Evolutionary conservation across 1,140 invertebrate species (phyloP), one percentile per base, ranked within the genome.

Genomic region (Plutomurus gul): DNA sequence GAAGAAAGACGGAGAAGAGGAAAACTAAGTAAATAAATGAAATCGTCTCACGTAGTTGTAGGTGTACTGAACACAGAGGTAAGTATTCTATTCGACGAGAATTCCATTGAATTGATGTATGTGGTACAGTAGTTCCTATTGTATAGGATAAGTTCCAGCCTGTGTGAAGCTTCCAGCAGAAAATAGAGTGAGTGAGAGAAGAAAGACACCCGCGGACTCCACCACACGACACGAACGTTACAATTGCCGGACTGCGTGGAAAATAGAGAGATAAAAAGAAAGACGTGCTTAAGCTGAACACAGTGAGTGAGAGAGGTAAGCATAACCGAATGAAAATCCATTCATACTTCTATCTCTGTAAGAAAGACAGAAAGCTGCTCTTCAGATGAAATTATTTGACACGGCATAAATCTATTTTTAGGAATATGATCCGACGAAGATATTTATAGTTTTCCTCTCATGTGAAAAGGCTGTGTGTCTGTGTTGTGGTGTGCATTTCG

Each of bases 391-490:
- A 65, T 65, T 65, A 65, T 65, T 65, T 65, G 56, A 65, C 56
- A 65, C 27, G 36, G 56, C 56, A 65, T 65, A 65, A 65, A 65
- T 65, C 56, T 65, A 65, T 65, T 65, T 65, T 65, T 65, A 65
- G 56, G 27, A n/a, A 65, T 65, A 65, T 65, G 36, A 65, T n/a
- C 27, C 7, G 27, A 33, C 7, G 27, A 33, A 27, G 56, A 33
- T 65, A 65, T 65, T 65, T 65, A 65, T 65, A 65, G 27, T 30
- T 65, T 36, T 56, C n/a, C n/a, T n/a, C n/a, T n/a, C n/a, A n/a
- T n/a, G n/a, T n/a, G n/a, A n/a, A n/a, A n/a, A n/a, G n/a, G n/a
- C n/a, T n/a, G n/a, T n/a, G n/a, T n/a, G n/a, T n/a, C n/a, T n/a
- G n/a, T n/a, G n/a, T n/a, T n/a, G n/a, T n/a, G n/a, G n/a, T n/a